Evolutionary conservation across 2,888 invertebrate species (phyloP).

Genomic region (Drosophila neonasuta): DNA sequence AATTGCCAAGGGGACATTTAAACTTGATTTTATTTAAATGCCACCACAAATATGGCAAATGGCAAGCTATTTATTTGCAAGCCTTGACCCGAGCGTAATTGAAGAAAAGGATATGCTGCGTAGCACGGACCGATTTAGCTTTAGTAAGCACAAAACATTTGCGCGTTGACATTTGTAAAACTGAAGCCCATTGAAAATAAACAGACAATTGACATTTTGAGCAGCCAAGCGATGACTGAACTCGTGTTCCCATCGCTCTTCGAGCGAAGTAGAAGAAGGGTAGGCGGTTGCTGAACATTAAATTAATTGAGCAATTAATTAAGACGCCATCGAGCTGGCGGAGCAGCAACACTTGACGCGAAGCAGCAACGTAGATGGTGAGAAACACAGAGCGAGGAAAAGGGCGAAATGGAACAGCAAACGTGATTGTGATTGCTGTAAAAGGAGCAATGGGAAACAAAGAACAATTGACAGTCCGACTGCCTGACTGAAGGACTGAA

Average conservation of each 20-base stretch:
- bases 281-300: slow-evolving; percentile 72
- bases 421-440: slow-evolving; percentile 39
- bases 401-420: slow-evolving; percentile 42
- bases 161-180: slow-evolving; percentile 63
- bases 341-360: slow-evolving; percentile 48
- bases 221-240: slow-evolving; percentile 39
- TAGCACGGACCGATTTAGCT: slow-evolving; percentile 30
- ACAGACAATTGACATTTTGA: slow-evolving; percentile 71
- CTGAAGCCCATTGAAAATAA: slow-evolving; percentile 54
- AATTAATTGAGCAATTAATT: slow-evolving; percentile 81
- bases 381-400: slow-evolving; percentile 10
- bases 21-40: slow-evolving; percentile 41
- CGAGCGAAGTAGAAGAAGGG: not conserved
- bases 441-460: slow-evolving; percentile 65
- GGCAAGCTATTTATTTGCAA: slow-evolving; percentile 50
- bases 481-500: slow-evolving; percentile 15
- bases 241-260: slow-evolving; percentile 29
- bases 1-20: slow-evolving; percentile 10
- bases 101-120: slow-evolving; percentile 19
- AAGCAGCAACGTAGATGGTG: slow-evolving; percentile 21
- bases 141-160: slow-evolving; percentile 34
- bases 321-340: slow-evolving; percentile 74
- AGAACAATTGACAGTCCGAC: slow-evolving; percentile 63
- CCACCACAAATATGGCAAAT: slow-evolving; percentile 46
- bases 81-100: slow-evolving; percentile 34